phyloP scores from a whole-genome alignment of 2,888 invertebrate genomes.

The Gerosis bhagava region DNA sequence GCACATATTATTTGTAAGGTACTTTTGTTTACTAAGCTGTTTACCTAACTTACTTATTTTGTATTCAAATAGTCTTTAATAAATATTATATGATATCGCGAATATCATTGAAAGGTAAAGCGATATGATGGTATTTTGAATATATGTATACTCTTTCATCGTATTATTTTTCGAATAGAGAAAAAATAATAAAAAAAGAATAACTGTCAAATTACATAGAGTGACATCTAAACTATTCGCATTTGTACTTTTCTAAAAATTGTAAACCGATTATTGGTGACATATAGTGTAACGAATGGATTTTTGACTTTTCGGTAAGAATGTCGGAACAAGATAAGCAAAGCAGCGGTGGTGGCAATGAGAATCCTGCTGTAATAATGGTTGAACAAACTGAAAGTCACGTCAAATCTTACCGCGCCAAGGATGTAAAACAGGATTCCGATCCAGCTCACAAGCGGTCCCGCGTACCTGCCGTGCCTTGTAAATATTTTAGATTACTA shows the following conservation, averaged over 20 bases:
- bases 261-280: slow-evolving; percentile 50
- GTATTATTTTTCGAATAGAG: slow-evolving; percentile 57
- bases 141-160: slow-evolving; percentile 37
- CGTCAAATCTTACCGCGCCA: slow-evolving; percentile 49
- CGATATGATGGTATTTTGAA: no score
- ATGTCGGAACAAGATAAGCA: slow-evolving; percentile 66
- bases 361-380: slow-evolving; percentile 45
- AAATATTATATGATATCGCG: not conserved
- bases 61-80: no score
- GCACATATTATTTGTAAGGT: no score
- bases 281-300: slow-evolving; percentile 60
- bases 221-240: slow-evolving; percentile 65
- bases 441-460: slow-evolving; percentile 55
- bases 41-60: no score
- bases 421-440: slow-evolving; percentile 48
- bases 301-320: slow-evolving; percentile 48
- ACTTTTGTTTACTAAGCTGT: no score
- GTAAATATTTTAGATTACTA: slow-evolving; percentile 41
- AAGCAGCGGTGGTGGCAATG: slow-evolving; percentile 35
- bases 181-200: slow-evolving; percentile 61
- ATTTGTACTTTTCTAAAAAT: slow-evolving; percentile 56
- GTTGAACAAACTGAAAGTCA: slow-evolving; percentile 51
- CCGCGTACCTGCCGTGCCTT: slow-evolving; percentile 55
- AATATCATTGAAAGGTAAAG: no score
- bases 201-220: slow-evolving; percentile 65